Conservation (phyloP, 2,797 vertebrate genomes). For the Selene dorsalis region DNA sequence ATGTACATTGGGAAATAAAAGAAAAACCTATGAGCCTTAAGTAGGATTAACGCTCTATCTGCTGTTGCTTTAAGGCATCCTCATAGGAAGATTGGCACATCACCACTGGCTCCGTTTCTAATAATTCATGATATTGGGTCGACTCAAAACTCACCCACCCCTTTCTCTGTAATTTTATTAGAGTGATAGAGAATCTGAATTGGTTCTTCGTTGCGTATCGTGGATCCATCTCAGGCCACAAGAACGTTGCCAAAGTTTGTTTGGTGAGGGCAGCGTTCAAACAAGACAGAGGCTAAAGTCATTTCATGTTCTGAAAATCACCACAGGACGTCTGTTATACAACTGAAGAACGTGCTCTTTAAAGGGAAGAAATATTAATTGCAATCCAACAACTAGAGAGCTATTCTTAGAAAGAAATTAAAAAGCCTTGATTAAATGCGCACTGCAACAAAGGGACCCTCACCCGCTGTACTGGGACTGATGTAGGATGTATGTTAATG, state of each 20-base stretch:
- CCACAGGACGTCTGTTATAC: not conserved
- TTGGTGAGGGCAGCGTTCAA: not conserved
- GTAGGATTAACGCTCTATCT: not conserved
- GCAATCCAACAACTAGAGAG: not conserved
- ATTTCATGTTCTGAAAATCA: conserved; percentile 10
- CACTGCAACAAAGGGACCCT: not conserved
- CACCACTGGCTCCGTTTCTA: conserved; percentile 4
- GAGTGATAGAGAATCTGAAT: conserved; percentile 8
- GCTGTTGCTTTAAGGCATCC: not conserved
- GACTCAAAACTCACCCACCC: not conserved
- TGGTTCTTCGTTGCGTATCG: not conserved
- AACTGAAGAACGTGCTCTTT: conserved; percentile 3
- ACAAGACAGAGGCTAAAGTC: not conserved
- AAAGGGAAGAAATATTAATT: conserved; percentile 1
- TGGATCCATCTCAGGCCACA: not conserved
- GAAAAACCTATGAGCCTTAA: not conserved
- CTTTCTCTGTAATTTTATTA: conserved; percentile 11
- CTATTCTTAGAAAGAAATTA: conserved; percentile 13
- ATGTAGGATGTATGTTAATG: not conserved
- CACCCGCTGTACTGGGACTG: not conserved
- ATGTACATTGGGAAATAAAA: not conserved
- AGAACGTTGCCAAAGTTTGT: not conserved
- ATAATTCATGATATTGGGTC: conserved; percentile 22
- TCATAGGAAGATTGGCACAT: not conserved
- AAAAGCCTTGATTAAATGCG: conserved; percentile 23